Base-by-base conservation (phyloP, 2,888 invertebrate genomes). In the Torymus auratus region DNA sequence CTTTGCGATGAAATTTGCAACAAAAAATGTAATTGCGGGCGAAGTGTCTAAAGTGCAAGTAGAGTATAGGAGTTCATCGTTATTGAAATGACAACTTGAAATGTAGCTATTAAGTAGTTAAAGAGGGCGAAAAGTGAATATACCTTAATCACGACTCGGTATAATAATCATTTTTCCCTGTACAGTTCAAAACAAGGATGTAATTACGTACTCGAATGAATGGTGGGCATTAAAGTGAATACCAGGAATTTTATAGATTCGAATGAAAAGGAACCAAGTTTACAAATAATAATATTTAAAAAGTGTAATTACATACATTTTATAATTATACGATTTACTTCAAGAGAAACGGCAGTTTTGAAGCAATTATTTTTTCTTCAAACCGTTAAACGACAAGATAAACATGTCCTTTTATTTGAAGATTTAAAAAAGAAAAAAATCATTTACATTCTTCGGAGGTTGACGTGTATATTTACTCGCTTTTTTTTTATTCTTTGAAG, bases 1-100 rank as follows among this genome's bases (percentile, higher is more conserved):
- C 69, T 74, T 69, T 67, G 74, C 56, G 69, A 69, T 69, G 28
- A 50, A 58, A 60, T 52, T 69, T 23, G 17, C 58, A 62, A 14
- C 64, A 74, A 73, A 72, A 74, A 68, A 69, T 14, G 55, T 80
- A 80, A 80, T 80, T 80, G 56, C 72, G 20, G 15, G 62, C 69
- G 68, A 69, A 62, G 3, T 68, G 68, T 64, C 62, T 56, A 75
- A 74, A 74, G 69, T 79, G 64, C 74, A 28, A 28, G 28, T 5
- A 5, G 7, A 28, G 28, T 28, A 28, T 5, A 28, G 0, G 28
- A 28, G 28, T 23, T 73, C 55, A 20, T 7, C 1, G 64, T 50
- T 61, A 17, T 65, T 61, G 56, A 75, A 41, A 61, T 55, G 23
- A 15, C n/a, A 56, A 74, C 28, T 69, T 64, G 1, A 15, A 78